Evolutionary conservation across 2,888 invertebrate genomes (phyloP).

Genomic region (Drosophila borealis): DNA sequence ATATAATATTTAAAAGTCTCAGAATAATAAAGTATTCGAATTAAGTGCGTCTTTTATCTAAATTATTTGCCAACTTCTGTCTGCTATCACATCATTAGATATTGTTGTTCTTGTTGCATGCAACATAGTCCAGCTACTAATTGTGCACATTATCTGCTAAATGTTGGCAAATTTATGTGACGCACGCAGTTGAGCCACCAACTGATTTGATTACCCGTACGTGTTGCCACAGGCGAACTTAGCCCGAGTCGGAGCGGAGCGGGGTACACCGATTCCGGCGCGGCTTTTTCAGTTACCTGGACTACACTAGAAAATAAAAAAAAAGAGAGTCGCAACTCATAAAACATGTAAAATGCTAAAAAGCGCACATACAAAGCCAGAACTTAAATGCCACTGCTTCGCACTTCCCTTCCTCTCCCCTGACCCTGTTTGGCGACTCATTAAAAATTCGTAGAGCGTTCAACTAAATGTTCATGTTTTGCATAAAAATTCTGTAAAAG

Average conservation of each 20-base stretch:
- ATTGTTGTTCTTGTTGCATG: slow-evolving; percentile 25
- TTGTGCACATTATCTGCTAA: slow-evolving; percentile 78
- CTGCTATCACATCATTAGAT: slow-evolving; percentile 43
- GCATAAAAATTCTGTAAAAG: slow-evolving; percentile 78
- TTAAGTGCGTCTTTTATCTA: neutral
- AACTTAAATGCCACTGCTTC: slow-evolving; percentile 20
- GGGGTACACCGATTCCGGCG: slow-evolving; percentile 4
- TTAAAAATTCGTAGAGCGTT: slow-evolving; percentile 83
- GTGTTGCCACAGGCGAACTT: slow-evolving; percentile 41
- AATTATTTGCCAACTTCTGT: neutral
- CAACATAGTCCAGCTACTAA: slow-evolving; percentile 58
- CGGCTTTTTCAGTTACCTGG: slow-evolving; percentile 52
- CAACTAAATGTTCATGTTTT: slow-evolving; percentile 83
- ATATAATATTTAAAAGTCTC: no score
- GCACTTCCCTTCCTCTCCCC: neutral
- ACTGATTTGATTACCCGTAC: slow-evolving; percentile 76
- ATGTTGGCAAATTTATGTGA: slow-evolving; percentile 77
- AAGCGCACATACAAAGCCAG: slow-evolving; percentile 48
- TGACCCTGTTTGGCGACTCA: slow-evolving; percentile 58
- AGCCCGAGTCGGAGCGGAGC: slow-evolving; percentile 1
- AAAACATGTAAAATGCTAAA: slow-evolving; percentile 76
- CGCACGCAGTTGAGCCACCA: slow-evolving; percentile 66
- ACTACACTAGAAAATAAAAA: slow-evolving; percentile 21
- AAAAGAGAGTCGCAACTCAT: slow-evolving; percentile 47
- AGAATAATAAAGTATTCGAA: neutral